Percentiles rank a stretch among this genome's conserved stretches.
Evolutionary conservation across 2,888 invertebrate genomes (phyloP).

Genomic region (Cepaea hortensis): DNA sequence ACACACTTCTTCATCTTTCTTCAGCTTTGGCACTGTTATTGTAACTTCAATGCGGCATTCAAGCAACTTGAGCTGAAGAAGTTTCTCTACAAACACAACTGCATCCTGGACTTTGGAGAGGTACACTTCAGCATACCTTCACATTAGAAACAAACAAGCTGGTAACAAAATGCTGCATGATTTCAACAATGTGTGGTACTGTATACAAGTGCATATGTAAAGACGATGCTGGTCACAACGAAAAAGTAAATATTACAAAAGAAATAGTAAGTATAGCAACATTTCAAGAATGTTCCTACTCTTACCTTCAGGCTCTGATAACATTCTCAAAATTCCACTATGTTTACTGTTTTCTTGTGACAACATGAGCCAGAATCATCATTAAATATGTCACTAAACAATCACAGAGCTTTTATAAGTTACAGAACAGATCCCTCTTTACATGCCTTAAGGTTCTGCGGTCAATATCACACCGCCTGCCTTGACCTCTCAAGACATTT

Average conservation of each 20-base stretch:
- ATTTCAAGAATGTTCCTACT: no score
- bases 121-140: slow-evolving; percentile 44
- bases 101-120: slow-evolving; percentile 27
- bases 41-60: slow-evolving; percentile 20
- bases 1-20: slow-evolving; percentile 22
- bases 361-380: no score
- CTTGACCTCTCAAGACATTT: no score
- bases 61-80: slow-evolving; percentile 28
- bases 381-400: no score
- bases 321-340: no score
- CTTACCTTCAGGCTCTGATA: no score
- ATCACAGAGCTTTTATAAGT: no score
- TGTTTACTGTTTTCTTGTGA: no score
- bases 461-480: no score
- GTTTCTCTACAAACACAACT: slow-evolving; percentile 6
- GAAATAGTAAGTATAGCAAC: background rate
- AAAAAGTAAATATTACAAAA: background rate
- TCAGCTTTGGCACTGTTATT: background rate
- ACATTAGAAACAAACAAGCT: slow-evolving; percentile 3
- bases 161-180: background rate
- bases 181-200: background rate
- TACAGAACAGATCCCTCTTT: no score
- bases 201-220: background rate
- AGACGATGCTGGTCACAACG: background rate
- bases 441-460: no score